A percentile compares a stretch with the other conserved stretches of the same genome.
Evolutionary conservation across 1,140 invertebrate genomes (phyloP).

Genomic region (Formica selysi): DNA sequence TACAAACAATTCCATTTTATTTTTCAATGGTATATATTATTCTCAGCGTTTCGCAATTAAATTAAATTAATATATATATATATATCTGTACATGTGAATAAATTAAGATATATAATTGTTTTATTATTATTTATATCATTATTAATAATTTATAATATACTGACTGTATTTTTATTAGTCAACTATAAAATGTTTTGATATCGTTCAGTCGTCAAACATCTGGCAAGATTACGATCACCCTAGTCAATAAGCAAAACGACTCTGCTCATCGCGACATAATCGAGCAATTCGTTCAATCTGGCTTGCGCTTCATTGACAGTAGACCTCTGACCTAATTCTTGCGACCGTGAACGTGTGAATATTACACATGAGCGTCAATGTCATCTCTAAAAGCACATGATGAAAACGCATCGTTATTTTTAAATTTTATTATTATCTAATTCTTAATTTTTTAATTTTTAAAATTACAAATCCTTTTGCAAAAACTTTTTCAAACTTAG

Average conservation of each 20-base stretch:
- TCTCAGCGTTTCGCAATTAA: too few species aligned
- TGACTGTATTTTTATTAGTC: background rate
- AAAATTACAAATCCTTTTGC: conserved; percentile 50
- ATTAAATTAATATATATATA: too few species aligned
- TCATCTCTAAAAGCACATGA: conserved; percentile 9
- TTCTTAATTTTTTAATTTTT: too few species aligned
- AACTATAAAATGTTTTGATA: background rate
- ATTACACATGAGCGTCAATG: conserved; percentile 61
- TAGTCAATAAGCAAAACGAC: conserved; percentile 56
- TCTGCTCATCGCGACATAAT: conserved; percentile 8
- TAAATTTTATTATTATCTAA: background rate
- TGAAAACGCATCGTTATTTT: conserved; percentile 58
- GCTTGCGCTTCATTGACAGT: conserved; percentile 54
- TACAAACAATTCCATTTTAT: too few species aligned
- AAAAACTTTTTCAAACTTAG: conserved; percentile 1
- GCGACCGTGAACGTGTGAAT: conserved; percentile 68
- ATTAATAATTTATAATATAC: background rate
- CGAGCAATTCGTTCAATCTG: conserved; percentile 66
- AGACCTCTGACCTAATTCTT: conserved; percentile 72
- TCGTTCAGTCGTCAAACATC: conserved; percentile 15
- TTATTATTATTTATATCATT: background rate
- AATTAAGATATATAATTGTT: background rate
- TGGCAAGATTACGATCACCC: conserved; percentile 34
- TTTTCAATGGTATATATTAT: too few species aligned
- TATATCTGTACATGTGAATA: too few species aligned